Conservation (phyloP, 2,888 invertebrate genomes). For the Synanthedon formicaeformis region DNA sequence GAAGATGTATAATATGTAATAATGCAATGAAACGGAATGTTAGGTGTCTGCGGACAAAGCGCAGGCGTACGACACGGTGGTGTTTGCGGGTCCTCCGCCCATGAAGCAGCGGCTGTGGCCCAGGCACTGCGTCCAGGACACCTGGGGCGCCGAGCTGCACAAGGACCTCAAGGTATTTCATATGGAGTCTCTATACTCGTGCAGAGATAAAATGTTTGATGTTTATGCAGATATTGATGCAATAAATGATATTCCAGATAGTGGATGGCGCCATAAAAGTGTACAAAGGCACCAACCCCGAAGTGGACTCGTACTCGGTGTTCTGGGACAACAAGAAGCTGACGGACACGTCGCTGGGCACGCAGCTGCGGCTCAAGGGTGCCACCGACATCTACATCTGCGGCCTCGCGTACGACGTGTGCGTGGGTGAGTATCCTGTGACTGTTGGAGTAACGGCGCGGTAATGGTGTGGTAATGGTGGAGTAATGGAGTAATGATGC, state of each 20-base stretch:
- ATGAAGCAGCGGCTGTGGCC: conserved; percentile 95
- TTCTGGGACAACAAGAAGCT: conserved; percentile 98
- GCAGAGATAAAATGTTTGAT: too few species aligned
- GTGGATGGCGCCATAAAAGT: conserved; percentile 82
- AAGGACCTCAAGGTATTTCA: conserved; percentile 81
- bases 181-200: too few species aligned
- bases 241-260: conserved; percentile 52
- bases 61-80: conserved; percentile 90
- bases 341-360: conserved; percentile 85
- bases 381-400: conserved; percentile 95
- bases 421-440: conserved; percentile 76
- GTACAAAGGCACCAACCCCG: conserved; percentile 93
- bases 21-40: neutral
- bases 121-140: conserved; percentile 93
- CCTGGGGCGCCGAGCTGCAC: conserved; percentile 95
- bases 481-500: neutral
- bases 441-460: too few species aligned
- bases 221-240: too few species aligned
- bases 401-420: conserved; percentile 95
- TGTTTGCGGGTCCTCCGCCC: conserved; percentile 87
- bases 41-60: conserved; percentile 81
- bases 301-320: conserved; percentile 97
- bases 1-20: neutral
- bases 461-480: too few species aligned
- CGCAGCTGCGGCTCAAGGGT: conserved; percentile 81